A percentile compares a stretch with the other conserved stretches of the same genome.
Evolutionary conservation across 2,888 invertebrate genomes (phyloP).

Genomic region (Athalia rosae): DNA sequence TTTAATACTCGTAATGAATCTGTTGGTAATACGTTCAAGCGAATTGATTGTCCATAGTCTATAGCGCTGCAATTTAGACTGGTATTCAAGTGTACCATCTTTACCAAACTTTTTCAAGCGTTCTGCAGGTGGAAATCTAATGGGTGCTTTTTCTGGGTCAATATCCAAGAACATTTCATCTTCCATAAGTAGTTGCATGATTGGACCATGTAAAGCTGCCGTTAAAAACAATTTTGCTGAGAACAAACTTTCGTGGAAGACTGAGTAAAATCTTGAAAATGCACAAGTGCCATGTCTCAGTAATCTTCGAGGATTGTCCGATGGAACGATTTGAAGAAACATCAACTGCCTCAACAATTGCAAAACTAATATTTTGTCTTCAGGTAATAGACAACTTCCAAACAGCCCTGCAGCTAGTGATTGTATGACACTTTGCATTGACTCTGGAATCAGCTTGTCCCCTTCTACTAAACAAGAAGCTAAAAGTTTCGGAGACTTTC

Average conservation of each 20-base stretch:
- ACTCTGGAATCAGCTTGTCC: constrained; percentile 76
- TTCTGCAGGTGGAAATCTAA: constrained; percentile 77
- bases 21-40: constrained; percentile 85
- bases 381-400: constrained; percentile 84
- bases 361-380: constrained; percentile 83
- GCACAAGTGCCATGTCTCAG: constrained; percentile 91
- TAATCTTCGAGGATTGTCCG: constrained; percentile 83
- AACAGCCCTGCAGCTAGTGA: constrained; percentile 81
- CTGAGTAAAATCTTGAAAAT: constrained; percentile 89
- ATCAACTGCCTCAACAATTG: constrained; percentile 81
- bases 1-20: constrained; percentile 88
- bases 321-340: constrained; percentile 82
- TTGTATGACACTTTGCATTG: constrained; percentile 75
- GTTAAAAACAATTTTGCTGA: constrained; percentile 95
- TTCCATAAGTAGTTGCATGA: constrained; percentile 92
- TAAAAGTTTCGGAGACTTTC: constrained; percentile 82
- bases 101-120: constrained; percentile 85
- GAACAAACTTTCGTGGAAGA: constrained; percentile 91
- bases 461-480: constrained; percentile 82
- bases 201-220: constrained; percentile 92
- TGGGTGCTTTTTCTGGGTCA: constrained; percentile 89
- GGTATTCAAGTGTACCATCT: constrained; percentile 84
- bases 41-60: constrained; percentile 87
- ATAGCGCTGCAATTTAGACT: constrained; percentile 84
- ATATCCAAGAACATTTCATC: constrained; percentile 94